phyloP scores from a whole-genome alignment of 2,888 invertebrate genomes.

The Sinotaia quadrata region DNA sequence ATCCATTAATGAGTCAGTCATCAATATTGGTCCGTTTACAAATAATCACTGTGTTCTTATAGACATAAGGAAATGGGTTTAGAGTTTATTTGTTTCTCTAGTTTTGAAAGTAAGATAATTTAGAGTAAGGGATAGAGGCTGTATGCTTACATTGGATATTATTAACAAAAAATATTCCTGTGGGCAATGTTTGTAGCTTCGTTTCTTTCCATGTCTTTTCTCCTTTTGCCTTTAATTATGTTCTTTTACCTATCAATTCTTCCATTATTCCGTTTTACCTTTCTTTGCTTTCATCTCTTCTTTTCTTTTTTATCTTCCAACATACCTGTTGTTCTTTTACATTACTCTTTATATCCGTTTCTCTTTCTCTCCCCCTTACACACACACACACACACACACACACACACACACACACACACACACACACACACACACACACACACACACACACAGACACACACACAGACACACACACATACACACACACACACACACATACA shows the following conservation, averaged over 20 bases:
- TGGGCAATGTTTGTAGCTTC: neutral
- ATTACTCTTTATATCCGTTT: conserved; percentile 5
- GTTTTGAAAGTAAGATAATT: too few relatives aligned
- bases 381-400: conserved; percentile 14
- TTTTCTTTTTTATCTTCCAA: too few relatives aligned
- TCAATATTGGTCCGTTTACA: too few relatives aligned
- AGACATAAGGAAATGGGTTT: too few relatives aligned
- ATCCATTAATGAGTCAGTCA: too few relatives aligned
- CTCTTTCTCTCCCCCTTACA: conserved; percentile 1
- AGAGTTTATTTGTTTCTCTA: too few relatives aligned
- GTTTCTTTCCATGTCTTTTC: neutral
- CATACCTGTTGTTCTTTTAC: too few relatives aligned
- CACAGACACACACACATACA: conserved; percentile 17
- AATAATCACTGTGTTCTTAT: too few relatives aligned
- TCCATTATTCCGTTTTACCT: too few relatives aligned
- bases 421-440: conserved; percentile 12
- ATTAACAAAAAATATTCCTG: neutral
- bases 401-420: conserved; percentile 14
- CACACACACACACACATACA: neutral
- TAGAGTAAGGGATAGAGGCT: neutral
- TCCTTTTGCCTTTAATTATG: neutral
- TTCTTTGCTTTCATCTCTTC: too few relatives aligned
- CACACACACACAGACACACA: conserved; percentile 19
- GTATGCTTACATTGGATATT: neutral
- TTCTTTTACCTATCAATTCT: too few relatives aligned